Conservation (phyloP, 2,888 invertebrate genomes). For the Chrysomela aeneicollis region DNA sequence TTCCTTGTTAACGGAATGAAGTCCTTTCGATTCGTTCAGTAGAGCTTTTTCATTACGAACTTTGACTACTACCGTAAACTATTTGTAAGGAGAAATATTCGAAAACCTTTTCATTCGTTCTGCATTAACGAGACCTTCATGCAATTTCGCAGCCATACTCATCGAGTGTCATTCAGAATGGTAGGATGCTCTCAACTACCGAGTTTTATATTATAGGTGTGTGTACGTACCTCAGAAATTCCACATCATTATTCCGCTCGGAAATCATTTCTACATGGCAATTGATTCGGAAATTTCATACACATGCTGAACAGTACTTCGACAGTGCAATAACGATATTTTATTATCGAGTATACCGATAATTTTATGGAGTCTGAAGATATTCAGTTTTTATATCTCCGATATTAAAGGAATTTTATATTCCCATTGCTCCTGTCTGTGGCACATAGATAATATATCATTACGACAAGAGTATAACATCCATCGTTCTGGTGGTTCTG, state of each 20-base stretch:
- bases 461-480: too few species aligned
- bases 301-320: slow-evolving; percentile 6
- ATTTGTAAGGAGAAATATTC: not conserved
- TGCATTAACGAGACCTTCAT: not conserved
- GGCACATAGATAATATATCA: slow-evolving; percentile 1
- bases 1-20: too few species aligned
- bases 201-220: not conserved
- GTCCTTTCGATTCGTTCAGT: too few species aligned
- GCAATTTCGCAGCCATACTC: not conserved
- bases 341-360: slow-evolving; percentile 5
- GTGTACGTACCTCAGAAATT: slow-evolving; percentile 9
- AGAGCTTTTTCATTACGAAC: too few species aligned
- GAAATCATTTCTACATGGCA: slow-evolving; percentile 18
- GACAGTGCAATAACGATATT: not conserved
- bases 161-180: not conserved
- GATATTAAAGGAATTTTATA: slow-evolving; percentile 3
- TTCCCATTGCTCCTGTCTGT: not conserved
- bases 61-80: not conserved
- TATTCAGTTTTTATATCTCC: not conserved
- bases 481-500: too few species aligned
- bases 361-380: slow-evolving; percentile 7
- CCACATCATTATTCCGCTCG: slow-evolving; percentile 11
- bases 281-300: slow-evolving; percentile 22
- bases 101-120: not conserved
- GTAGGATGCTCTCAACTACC: not conserved